Conservation (phyloP, 2,113 vertebrate species). For the Capricornis sumatraensis region DNA sequence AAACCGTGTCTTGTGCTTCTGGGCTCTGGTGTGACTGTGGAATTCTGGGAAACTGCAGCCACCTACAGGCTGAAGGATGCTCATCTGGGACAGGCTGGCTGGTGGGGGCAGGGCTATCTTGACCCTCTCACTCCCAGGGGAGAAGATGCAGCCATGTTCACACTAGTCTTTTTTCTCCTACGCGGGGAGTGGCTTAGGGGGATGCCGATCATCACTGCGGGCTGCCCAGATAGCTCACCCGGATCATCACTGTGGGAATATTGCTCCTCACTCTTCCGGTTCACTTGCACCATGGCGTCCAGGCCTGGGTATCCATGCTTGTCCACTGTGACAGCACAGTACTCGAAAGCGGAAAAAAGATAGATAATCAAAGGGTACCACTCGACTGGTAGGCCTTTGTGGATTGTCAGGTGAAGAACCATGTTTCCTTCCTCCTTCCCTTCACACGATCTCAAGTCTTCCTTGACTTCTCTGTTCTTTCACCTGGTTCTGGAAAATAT, state of each 20-base stretch:
- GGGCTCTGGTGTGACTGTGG: not conserved
- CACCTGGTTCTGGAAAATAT: not conserved
- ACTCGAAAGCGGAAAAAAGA: not conserved
- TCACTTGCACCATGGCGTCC: fast-evolving
- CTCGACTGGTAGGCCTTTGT: not conserved
- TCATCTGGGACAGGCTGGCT: not conserved
- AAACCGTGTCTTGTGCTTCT: not conserved
- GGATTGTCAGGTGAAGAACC: not conserved
- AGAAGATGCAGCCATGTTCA: fast-evolving
- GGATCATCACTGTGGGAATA: not conserved
- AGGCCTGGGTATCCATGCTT: not conserved
- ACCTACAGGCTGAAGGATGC: not conserved
- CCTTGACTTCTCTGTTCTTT: not conserved
- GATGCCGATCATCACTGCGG: too few relatives aligned
- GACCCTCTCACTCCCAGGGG: not conserved
- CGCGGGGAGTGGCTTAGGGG: not conserved
- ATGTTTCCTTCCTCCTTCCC: not conserved
- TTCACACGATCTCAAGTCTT: not conserved
- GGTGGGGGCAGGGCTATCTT: not conserved
- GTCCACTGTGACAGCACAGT: not conserved
- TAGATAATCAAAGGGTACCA: too few relatives aligned
- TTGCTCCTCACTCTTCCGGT: not conserved
- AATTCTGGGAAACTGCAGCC: not conserved
- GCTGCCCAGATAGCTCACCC: not conserved
- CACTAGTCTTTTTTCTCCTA: not conserved